phyloP scores from a whole-genome alignment of 2,888 invertebrate species.

The Tholera decimalis region DNA sequence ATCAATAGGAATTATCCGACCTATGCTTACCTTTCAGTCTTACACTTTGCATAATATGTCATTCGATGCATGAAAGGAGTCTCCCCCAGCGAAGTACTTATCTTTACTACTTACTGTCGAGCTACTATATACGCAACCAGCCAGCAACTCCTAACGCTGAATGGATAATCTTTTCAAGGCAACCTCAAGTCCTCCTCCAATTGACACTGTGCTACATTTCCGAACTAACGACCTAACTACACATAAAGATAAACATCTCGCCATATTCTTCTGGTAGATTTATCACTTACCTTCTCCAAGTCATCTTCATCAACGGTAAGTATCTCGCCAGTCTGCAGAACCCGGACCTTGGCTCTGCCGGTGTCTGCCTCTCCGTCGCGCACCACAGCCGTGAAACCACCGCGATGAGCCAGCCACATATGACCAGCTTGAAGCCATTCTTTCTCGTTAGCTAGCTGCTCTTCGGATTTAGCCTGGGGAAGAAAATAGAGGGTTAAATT shows the following conservation, averaged over 20 bases:
- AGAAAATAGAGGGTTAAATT: constrained; percentile 24
- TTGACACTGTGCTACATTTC: neutral
- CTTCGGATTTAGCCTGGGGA: constrained; percentile 92
- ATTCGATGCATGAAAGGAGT: no score
- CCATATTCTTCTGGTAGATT: neutral
- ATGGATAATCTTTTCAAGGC: no score
- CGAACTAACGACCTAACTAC: neutral
- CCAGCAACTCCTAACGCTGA: no score
- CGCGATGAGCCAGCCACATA: constrained; percentile 98
- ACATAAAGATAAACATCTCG: neutral
- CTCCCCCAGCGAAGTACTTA: no score
- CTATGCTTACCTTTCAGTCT: neutral
- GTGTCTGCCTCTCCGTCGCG: constrained; percentile 94
- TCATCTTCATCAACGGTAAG: constrained; percentile 98
- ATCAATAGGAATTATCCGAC: neutral
- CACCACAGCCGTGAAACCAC: constrained; percentile 96
- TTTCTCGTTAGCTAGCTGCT: constrained; percentile 92
- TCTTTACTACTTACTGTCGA: no score
- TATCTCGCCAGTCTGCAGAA: constrained; percentile 96
- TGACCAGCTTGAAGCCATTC: constrained; percentile 94
- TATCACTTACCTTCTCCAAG: constrained; percentile 95
- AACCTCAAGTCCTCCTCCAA: no score
- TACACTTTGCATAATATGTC: no score
- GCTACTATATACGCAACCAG: no score
- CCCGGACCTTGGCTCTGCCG: constrained; percentile 94